These are phyloP conservation scores for Apis laboriosa DNA, from an alignment of 1,140 invertebrate species.

Conservation along the genomic window DNA sequence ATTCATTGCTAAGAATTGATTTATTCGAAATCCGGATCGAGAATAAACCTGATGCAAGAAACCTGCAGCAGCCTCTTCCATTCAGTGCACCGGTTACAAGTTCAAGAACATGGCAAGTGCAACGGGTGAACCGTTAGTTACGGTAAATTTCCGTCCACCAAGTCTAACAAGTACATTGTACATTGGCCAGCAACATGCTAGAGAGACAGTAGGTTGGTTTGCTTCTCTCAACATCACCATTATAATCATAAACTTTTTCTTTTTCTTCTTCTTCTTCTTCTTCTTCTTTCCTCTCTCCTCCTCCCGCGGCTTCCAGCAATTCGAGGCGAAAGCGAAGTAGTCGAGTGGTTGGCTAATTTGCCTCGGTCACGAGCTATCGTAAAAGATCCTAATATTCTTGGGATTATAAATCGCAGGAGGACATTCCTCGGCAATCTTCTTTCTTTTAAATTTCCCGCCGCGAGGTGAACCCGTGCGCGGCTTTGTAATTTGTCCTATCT, in stretches of 20 bases:
- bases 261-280: background rate
- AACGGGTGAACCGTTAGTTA: constrained; percentile 30
- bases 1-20: too few relatives aligned
- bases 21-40: too few relatives aligned
- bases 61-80: background rate
- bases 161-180: background rate
- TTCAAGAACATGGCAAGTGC: background rate
- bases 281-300: background rate
- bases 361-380: constrained; percentile 32
- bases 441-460: too few relatives aligned
- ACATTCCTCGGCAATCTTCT: constrained; percentile 12
- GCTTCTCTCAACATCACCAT: constrained; percentile 9
- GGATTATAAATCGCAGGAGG: constrained; percentile 26
- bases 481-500: too few relatives aligned
- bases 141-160: constrained; percentile 25
- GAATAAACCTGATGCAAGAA: background rate
- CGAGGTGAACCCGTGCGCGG: too few relatives aligned
- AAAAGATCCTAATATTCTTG: constrained; percentile 22
- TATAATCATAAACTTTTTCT: constrained; percentile 20
- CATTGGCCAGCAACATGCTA: too few relatives aligned
- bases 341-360: constrained; percentile 31
- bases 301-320: constrained; percentile 1
- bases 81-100: background rate
- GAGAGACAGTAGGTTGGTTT: background rate
- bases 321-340: constrained; percentile 8